Conservation (phyloP, 1,140 invertebrate species). For the Lucilia cuprina region DNA sequence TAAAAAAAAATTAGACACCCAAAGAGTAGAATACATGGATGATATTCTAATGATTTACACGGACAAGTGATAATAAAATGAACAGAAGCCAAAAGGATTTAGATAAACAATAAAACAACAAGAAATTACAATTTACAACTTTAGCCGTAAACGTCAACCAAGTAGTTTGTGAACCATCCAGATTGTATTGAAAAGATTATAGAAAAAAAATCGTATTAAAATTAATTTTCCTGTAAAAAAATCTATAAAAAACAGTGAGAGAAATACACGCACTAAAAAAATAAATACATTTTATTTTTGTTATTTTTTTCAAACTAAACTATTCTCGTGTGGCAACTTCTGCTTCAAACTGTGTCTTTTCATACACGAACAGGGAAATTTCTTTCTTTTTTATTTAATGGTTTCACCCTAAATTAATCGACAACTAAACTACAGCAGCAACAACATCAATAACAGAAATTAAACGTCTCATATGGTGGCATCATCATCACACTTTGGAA, state of each 20-base stretch:
- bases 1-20: not conserved
- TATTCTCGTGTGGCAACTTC: not conserved
- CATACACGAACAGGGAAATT: not conserved
- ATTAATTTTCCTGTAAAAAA: constrained; percentile 7
- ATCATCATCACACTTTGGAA: constrained; percentile 16
- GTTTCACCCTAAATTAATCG: not conserved
- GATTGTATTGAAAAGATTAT: not conserved
- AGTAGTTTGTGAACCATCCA: not conserved
- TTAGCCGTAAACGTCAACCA: constrained; percentile 33
- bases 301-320: not conserved
- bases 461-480: not conserved
- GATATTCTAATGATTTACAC: not conserved
- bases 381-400: not conserved
- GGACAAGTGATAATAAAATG: constrained; percentile 28
- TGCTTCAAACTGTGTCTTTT: not conserved
- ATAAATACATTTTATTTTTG: not conserved
- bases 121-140: not conserved
- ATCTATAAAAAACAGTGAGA: not conserved
- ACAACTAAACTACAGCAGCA: not conserved
- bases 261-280: not conserved
- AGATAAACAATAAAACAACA: constrained; percentile 28
- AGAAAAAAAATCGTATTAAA: not conserved
- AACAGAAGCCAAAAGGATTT: constrained; percentile 37
- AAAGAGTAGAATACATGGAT: not conserved
- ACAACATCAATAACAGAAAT: not conserved